phyloP scores from a whole-genome alignment of 1,140 invertebrate genomes.

The Heliconius melpomene region DNA sequence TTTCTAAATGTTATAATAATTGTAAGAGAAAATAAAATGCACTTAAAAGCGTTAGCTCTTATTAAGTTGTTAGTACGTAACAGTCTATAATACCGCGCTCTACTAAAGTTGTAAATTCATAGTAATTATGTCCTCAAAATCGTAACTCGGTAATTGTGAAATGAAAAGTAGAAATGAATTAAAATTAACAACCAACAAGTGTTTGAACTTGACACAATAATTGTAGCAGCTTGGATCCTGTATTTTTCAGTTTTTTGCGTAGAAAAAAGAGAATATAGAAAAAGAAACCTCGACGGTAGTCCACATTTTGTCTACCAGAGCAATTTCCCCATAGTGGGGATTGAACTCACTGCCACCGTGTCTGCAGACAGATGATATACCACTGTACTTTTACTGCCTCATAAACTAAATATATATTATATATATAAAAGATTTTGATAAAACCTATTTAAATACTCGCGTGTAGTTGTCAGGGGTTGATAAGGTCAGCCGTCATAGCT shows the following conservation, averaged over 20 bases:
- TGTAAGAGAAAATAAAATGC: background rate
- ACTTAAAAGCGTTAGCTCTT: background rate
- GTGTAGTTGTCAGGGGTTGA: slow-evolving; percentile 44
- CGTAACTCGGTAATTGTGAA: background rate
- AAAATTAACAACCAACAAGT: slow-evolving; percentile 9
- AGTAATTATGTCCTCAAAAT: slow-evolving; percentile 5
- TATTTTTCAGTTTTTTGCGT: background rate
- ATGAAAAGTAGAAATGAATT: background rate
- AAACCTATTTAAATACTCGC: slow-evolving; percentile 38
- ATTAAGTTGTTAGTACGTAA: background rate
- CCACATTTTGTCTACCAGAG: too few relatives aligned
- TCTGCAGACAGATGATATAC: too few relatives aligned
- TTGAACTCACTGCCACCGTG: too few relatives aligned
- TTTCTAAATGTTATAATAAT: too few relatives aligned
- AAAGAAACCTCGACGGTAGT: too few relatives aligned
- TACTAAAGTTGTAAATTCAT: slow-evolving; percentile 3
- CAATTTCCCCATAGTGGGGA: too few relatives aligned
- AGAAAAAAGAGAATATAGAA: too few relatives aligned
- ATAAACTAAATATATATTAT: too few relatives aligned
- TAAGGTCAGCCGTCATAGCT: slow-evolving; percentile 48
- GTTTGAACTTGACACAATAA: slow-evolving; percentile 6
- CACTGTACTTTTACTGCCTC: too few relatives aligned
- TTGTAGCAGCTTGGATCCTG: background rate
- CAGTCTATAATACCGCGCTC: background rate
- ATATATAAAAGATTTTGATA: slow-evolving; percentile 28